phyloP scores from a whole-genome alignment of 2,888 invertebrate species.

The Branchipolynoe longqiensis region DNA sequence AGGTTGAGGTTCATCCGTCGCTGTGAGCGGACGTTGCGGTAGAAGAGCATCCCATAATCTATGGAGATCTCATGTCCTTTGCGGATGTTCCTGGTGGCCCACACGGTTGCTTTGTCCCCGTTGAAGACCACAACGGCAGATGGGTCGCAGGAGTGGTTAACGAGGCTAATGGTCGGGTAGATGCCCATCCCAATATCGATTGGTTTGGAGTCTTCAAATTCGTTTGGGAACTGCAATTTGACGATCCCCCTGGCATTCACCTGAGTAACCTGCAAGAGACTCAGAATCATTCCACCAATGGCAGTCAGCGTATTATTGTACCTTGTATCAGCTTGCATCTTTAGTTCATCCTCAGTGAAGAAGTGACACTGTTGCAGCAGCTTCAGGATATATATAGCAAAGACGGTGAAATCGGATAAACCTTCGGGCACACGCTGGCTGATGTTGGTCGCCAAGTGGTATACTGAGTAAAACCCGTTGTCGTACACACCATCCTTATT shows the following conservation, averaged over 20 bases:
- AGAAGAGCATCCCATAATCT: constrained; percentile 86
- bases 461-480: constrained; percentile 85
- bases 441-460: constrained; percentile 88
- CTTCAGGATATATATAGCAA: constrained; percentile 76
- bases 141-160: constrained; percentile 96
- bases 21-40: constrained; percentile 82
- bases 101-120: constrained; percentile 87
- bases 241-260: constrained; percentile 18
- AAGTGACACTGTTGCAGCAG: constrained; percentile 72
- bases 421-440: constrained; percentile 85
- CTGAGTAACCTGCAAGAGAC: constrained; percentile 29
- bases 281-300: constrained; percentile 14
- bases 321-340: background rate
- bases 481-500: constrained; percentile 73
- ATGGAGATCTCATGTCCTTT: constrained; percentile 89
- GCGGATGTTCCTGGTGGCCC: constrained; percentile 86
- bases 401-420: constrained; percentile 86
- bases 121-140: constrained; percentile 90
- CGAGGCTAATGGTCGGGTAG: constrained; percentile 92
- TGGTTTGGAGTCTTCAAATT: constrained; percentile 78
- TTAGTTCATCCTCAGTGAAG: constrained; percentile 29
- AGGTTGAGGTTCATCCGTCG: constrained; percentile 86
- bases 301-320: background rate
- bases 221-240: constrained; percentile 27
- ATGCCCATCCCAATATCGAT: constrained; percentile 89